Percentiles rank a stretch among this genome's conserved stretches.
Evolutionary conservation across 2,113 vertebrate genomes (phyloP).

Genomic region (Platichthys stellatus): DNA sequence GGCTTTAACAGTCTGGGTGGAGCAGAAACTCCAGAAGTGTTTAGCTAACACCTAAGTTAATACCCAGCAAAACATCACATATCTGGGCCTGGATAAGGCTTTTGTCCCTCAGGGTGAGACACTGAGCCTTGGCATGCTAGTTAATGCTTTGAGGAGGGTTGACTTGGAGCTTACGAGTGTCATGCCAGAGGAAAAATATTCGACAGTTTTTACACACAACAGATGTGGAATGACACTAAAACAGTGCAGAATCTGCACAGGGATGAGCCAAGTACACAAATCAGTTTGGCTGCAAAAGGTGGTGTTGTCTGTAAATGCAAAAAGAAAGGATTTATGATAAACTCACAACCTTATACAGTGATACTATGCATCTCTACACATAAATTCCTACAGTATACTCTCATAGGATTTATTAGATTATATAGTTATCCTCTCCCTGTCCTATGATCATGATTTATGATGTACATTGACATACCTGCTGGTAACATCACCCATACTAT

Average conservation of each 20-base stretch:
- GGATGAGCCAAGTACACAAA: background rate
- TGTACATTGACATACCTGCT: no score
- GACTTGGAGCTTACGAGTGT: slow-evolving; percentile 23
- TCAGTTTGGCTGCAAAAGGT: background rate
- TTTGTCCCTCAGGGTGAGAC: slow-evolving; percentile 21
- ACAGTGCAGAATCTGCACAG: background rate
- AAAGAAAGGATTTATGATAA: no score
- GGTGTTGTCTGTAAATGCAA: background rate
- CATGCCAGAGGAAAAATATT: background rate
- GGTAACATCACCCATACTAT: no score
- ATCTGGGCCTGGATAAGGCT: slow-evolving; percentile 33
- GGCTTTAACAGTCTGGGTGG: no score
- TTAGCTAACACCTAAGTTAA: background rate
- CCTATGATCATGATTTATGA: background rate
- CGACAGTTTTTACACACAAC: background rate
- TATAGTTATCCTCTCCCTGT: background rate
- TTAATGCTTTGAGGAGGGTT: slow-evolving; percentile 4
- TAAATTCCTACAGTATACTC: background rate
- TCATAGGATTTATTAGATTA: background rate
- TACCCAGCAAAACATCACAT: slow-evolving; percentile 14
- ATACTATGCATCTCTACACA: background rate
- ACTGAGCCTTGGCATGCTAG: slow-evolving; percentile 10
- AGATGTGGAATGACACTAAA: slow-evolving; percentile 23
- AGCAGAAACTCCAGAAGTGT: no score
- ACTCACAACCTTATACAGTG: background rate